phyloP scores from a whole-genome alignment of 2,888 invertebrate species.

The Orthonevra nobilis region DNA sequence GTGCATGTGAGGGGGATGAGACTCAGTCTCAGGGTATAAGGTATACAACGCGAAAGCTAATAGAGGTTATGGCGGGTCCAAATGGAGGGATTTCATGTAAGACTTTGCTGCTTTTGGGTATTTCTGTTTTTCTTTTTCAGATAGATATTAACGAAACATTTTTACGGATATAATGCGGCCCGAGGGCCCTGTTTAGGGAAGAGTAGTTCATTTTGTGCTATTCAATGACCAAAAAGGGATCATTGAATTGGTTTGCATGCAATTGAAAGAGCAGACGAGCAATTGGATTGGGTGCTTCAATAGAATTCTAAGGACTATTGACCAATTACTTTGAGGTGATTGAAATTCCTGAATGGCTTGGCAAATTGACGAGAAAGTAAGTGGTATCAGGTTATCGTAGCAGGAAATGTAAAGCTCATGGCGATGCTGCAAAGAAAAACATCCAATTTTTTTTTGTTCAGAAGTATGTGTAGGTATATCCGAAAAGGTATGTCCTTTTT shows the following conservation, averaged over 20 bases:
- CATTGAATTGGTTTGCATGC: constrained; percentile 55
- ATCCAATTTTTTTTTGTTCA: too few relatives aligned
- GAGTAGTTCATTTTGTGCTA: constrained; percentile 19
- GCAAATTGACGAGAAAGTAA: too few relatives aligned
- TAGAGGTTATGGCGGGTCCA: not conserved
- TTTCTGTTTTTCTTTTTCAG: constrained; percentile 21
- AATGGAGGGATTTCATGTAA: constrained; percentile 25
- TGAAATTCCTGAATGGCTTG: not conserved
- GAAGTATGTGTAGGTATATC: too few relatives aligned
- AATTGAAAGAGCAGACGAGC: constrained; percentile 20
- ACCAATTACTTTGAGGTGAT: not conserved
- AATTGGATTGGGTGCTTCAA: not conserved
- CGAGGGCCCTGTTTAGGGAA: constrained; percentile 3
- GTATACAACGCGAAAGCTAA: not conserved
- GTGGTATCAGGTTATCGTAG: too few relatives aligned
- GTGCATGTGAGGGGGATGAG: not conserved
- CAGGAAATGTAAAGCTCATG: too few relatives aligned
- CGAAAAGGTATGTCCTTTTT: too few relatives aligned
- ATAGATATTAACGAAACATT: constrained; percentile 58
- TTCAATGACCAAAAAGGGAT: constrained; percentile 16
- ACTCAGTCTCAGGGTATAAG: too few relatives aligned
- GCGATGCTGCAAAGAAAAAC: too few relatives aligned
- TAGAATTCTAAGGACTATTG: not conserved
- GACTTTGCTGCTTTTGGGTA: too few relatives aligned
- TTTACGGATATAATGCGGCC: constrained; percentile 6